Evolutionary conservation across 2,888 invertebrate species (phyloP).

Genomic region (Clivina fossor): DNA sequence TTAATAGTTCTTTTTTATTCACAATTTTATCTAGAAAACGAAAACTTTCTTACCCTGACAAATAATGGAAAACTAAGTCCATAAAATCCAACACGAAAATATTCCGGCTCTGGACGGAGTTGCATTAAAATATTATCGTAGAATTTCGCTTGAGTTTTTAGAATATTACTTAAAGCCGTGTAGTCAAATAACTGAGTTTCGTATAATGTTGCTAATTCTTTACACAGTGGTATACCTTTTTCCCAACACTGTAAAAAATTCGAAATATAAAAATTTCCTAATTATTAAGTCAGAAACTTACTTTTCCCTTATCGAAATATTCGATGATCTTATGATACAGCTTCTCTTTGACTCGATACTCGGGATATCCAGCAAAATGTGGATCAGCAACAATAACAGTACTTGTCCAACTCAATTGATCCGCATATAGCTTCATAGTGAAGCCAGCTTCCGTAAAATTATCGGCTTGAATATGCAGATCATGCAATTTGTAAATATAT

Average conservation of each 20-base stretch:
- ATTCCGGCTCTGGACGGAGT: slow-evolving; percentile 88
- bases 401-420: slow-evolving; percentile 83
- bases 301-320: slow-evolving; percentile 93
- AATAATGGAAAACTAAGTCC: slow-evolving; percentile 93
- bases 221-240: slow-evolving; percentile 88
- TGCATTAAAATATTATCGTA: slow-evolving; percentile 88
- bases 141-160: slow-evolving; percentile 86
- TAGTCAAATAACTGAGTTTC: slow-evolving; percentile 87
- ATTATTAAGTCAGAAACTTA: no score
- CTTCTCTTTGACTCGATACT: slow-evolving; percentile 88
- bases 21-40: no score
- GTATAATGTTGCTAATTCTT: slow-evolving; percentile 84
- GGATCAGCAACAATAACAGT: slow-evolving; percentile 67
- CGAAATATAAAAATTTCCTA: no score
- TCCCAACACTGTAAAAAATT: slow-evolving; percentile 88
- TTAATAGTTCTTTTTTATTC: slow-evolving; percentile 18
- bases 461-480: slow-evolving; percentile 86
- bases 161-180: slow-evolving; percentile 78
- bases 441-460: slow-evolving; percentile 95
- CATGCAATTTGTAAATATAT: slow-evolving; percentile 93
- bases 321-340: slow-evolving; percentile 86
- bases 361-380: slow-evolving; percentile 72
- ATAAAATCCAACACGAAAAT: slow-evolving; percentile 94
- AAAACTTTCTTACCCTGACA: slow-evolving; percentile 87
- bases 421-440: slow-evolving; percentile 90